Percentiles rank a stretch among this genome's conserved stretches.
Evolutionary conservation across 2,888 invertebrate species (phyloP).

Genomic region (Vesta saturnalis): DNA sequence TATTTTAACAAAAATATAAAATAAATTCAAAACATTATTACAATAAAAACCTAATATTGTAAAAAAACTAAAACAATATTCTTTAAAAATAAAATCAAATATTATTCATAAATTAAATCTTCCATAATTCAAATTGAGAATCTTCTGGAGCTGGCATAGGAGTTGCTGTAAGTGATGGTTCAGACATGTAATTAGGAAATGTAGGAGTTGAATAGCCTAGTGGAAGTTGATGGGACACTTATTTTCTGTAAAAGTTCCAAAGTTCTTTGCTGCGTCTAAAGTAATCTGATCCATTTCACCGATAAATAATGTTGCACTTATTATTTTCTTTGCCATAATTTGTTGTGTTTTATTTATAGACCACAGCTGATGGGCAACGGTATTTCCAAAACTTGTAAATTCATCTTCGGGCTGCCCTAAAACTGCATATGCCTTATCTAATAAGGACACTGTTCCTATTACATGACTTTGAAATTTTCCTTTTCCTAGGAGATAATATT

Average conservation of each 20-base stretch:
- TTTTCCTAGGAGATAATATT: too few relatives aligned
- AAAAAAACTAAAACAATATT: too few relatives aligned
- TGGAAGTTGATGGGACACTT: too few relatives aligned
- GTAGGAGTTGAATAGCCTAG: too few relatives aligned
- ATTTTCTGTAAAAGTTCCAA: too few relatives aligned
- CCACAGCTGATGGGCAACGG: conserved; percentile 2
- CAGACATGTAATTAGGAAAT: not conserved
- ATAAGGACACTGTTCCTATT: too few relatives aligned
- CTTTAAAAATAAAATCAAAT: not conserved
- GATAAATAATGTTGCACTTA: not conserved
- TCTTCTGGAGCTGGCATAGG: not conserved
- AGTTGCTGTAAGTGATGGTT: not conserved
- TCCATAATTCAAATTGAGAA: too few relatives aligned
- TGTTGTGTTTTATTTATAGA: not conserved
- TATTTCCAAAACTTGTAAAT: not conserved
- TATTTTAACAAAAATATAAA: not conserved
- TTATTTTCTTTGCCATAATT: conserved; percentile 11
- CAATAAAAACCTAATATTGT: too few relatives aligned
- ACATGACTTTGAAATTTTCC: too few relatives aligned
- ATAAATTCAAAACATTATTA: not conserved
- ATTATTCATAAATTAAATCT: not conserved
- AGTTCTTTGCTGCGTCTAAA: not conserved
- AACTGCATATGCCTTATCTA: too few relatives aligned
- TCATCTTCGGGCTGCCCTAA: not conserved
- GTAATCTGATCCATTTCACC: not conserved